Conservation (phyloP, 2,888 invertebrate genomes). For the Sialis fuliginosa region DNA sequence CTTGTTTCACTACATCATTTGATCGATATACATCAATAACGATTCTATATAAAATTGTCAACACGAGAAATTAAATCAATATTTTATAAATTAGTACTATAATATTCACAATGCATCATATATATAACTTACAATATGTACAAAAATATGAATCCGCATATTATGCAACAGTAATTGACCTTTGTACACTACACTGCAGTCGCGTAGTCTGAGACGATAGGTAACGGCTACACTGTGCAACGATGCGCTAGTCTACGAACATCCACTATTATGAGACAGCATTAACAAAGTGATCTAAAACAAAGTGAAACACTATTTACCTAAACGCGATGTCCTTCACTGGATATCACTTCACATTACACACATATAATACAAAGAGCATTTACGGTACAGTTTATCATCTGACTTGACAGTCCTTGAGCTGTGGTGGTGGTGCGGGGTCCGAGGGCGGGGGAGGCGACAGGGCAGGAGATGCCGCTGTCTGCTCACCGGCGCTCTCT, state of each 20-base stretch:
- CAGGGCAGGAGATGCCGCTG: constrained; percentile 8
- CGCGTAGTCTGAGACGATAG: background rate
- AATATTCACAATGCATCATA: constrained; percentile 24
- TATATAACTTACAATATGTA: constrained; percentile 32
- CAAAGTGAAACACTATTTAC: constrained; percentile 5
- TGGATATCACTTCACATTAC: constrained; percentile 3
- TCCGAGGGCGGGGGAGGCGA: constrained; percentile 12
- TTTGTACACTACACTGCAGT: constrained; percentile 24
- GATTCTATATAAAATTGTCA: constrained; percentile 26
- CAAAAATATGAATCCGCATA: constrained; percentile 33
- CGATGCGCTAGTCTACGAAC: constrained; percentile 3
- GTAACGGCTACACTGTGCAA: constrained; percentile 3
- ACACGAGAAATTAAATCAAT: constrained; percentile 26
- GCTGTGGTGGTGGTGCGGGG: constrained; percentile 39
- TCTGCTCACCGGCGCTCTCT: constrained; percentile 7
- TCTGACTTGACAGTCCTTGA: constrained; percentile 77
- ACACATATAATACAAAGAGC: constrained; percentile 9
- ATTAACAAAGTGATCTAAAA: constrained; percentile 7
- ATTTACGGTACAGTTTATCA: constrained; percentile 39
- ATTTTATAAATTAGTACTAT: constrained; percentile 27
- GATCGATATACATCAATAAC: constrained; percentile 24
- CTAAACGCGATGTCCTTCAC: background rate
- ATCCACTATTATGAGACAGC: constrained; percentile 4
- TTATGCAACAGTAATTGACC: constrained; percentile 31
- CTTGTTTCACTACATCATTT: constrained; percentile 18